phyloP scores from a whole-genome alignment of 2,797 vertebrate species.

The Cynodonichthys magdalenae region DNA sequence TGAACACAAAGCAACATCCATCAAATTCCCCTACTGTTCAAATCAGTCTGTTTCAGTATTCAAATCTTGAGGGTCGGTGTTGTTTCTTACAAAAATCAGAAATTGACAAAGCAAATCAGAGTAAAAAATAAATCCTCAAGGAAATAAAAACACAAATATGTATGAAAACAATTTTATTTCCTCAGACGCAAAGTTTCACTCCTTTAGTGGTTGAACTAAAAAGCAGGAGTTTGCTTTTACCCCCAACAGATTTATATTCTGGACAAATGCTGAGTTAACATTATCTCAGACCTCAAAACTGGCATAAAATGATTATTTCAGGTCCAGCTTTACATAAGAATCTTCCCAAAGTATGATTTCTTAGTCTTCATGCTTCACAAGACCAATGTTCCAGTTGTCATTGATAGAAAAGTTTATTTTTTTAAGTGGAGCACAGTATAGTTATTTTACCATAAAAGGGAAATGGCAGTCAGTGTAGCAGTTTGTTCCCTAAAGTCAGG shows the following conservation, averaged over 20 bases:
- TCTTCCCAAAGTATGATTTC: slow-evolving; percentile 4
- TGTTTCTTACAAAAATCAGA: too few relatives aligned
- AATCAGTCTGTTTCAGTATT: too few relatives aligned
- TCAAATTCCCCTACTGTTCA: too few relatives aligned
- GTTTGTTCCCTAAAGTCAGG: slow-evolving; percentile 53
- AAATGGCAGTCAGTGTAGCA: slow-evolving; percentile 69
- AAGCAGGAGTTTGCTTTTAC: slow-evolving; percentile 49
- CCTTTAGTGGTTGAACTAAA: slow-evolving; percentile 55
- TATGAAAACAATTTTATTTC: slow-evolving; percentile 77
- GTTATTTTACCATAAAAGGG: slow-evolving; percentile 38
- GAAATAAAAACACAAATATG: slow-evolving; percentile 17
- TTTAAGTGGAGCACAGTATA: slow-evolving; percentile 24
- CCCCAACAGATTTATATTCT: slow-evolving; percentile 24
- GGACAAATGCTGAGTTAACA: slow-evolving; percentile 26
- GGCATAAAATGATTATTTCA: slow-evolving; percentile 31
- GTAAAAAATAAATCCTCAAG: too few relatives aligned
- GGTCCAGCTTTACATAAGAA: slow-evolving; percentile 21
- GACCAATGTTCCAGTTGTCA: slow-evolving; percentile 30
- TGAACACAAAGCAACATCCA: too few relatives aligned
- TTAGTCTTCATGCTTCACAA: slow-evolving; percentile 29
- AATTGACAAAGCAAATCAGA: too few relatives aligned
- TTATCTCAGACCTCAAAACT: slow-evolving; percentile 24
- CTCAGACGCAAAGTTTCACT: slow-evolving; percentile 72
- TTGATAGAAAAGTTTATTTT: slow-evolving; percentile 43
- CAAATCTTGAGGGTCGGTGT: too few relatives aligned